Percentiles rank a stretch among this genome's conserved stretches.
Evolutionary conservation across 2,888 invertebrate genomes (phyloP).

Genomic region (Nephrotoma guestfalica): DNA sequence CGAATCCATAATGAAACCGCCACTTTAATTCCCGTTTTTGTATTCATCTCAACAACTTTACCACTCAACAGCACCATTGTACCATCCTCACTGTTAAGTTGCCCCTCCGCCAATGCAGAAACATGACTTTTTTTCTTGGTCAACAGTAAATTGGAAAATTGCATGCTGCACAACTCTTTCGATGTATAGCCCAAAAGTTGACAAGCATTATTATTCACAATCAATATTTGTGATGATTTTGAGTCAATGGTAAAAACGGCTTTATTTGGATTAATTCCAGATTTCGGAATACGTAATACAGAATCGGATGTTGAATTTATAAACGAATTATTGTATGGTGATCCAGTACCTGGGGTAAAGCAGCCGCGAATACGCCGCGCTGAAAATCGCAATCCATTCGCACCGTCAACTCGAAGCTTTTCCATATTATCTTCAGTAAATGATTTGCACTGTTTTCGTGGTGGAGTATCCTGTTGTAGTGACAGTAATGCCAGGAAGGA

Average conservation of each 20-base stretch:
- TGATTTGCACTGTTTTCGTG: neutral
- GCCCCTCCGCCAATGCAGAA: slow-evolving; percentile 37
- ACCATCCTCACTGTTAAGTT: slow-evolving; percentile 38
- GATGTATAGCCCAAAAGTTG: slow-evolving; percentile 42
- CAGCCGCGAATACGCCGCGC: slow-evolving; percentile 28
- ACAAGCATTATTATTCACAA: slow-evolving; percentile 52
- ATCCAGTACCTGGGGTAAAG: slow-evolving; percentile 27
- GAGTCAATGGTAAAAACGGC: slow-evolving; percentile 52
- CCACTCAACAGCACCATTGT: slow-evolving; percentile 46
- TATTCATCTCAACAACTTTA: slow-evolving; percentile 44
- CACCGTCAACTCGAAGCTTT: slow-evolving; percentile 33
- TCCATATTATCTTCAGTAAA: neutral
- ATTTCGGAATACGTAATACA: slow-evolving; percentile 34
- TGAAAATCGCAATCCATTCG: slow-evolving; percentile 39
- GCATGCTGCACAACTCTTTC: slow-evolving; percentile 35
- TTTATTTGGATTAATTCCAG: slow-evolving; percentile 46
- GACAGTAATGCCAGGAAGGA: neutral
- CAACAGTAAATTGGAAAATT: slow-evolving; percentile 37
- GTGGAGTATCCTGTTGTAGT: neutral
- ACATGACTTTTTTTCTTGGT: slow-evolving; percentile 37
- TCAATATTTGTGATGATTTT: slow-evolving; percentile 47
- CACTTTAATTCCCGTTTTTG: slow-evolving; percentile 38
- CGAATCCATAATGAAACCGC: slow-evolving; percentile 53
- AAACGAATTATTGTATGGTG: slow-evolving; percentile 15
- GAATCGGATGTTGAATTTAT: slow-evolving; percentile 29